These are phyloP conservation scores for Chironex yamaguchii DNA, from an alignment of 30 jellyfish, hydroid and myxozoan genomes.

Conservation along the genomic window DNA sequence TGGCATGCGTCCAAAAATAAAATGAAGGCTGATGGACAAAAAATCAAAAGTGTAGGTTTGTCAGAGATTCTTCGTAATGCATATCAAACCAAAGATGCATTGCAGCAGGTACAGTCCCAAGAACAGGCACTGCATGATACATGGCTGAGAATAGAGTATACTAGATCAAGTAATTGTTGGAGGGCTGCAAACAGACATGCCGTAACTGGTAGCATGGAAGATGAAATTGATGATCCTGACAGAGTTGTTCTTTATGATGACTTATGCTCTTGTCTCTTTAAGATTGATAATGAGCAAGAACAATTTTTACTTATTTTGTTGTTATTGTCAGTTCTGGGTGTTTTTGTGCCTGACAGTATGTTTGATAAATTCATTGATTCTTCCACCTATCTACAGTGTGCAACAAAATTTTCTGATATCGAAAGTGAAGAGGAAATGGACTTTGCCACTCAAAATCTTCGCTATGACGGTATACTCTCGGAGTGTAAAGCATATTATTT, in stretches of 20 bases:
- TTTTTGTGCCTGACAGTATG: slow-evolving; percentile 41
- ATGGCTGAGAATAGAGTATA: no score
- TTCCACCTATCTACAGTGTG: background rate
- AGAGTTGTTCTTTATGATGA: slow-evolving; percentile 85
- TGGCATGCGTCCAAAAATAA: background rate
- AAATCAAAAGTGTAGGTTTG: background rate
- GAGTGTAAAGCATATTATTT: background rate
- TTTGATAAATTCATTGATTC: background rate
- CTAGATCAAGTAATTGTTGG: no score
- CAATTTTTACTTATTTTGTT: slow-evolving; percentile 45
- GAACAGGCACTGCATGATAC: no score
- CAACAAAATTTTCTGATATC: no score
- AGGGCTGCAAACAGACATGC: no score
- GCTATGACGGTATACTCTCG: background rate
- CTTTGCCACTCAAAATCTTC: no score
- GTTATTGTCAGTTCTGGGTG: slow-evolving; percentile 75
- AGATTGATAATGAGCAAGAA: slow-evolving; percentile 35
- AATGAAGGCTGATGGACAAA: background rate
- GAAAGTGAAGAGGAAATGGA: background rate
- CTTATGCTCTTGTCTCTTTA: slow-evolving; percentile 65
- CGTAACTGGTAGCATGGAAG: slow-evolving; percentile 26
- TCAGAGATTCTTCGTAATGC: background rate
- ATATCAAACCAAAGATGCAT: background rate
- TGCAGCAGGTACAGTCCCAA: background rate
- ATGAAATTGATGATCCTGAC: slow-evolving; percentile 86